Conservation (phyloP, 2,888 invertebrate genomes). For the Stegana nigrithorax region DNA sequence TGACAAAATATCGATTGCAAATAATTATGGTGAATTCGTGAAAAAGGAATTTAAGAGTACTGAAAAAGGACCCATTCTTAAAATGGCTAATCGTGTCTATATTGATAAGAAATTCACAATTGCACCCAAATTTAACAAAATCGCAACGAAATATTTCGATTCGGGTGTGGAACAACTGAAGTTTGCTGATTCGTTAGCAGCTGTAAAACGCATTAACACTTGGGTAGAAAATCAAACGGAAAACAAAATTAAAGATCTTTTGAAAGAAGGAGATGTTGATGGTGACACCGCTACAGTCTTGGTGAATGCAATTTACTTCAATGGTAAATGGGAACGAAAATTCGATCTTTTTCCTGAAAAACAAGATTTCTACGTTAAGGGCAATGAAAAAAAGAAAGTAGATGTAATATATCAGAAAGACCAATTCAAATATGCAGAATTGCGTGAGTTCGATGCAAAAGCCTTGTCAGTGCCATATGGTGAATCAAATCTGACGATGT, state of each 20-base stretch:
- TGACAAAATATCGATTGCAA: conserved; percentile 46
- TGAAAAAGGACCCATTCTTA: conserved; percentile 48
- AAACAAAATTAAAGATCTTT: conserved; percentile 82
- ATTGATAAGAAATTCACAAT: conserved; percentile 72
- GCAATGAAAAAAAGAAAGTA: conserved; percentile 69
- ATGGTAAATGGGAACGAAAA: conserved; percentile 79
- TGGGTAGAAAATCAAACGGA: conserved; percentile 87
- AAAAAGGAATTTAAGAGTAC: conserved; percentile 33
- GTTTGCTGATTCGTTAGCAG: conserved; percentile 71
- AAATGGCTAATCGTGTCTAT: conserved; percentile 81
- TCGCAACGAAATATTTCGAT: conserved; percentile 74
- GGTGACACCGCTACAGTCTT: conserved; percentile 76
- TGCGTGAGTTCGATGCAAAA: conserved; percentile 70
- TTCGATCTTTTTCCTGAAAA: conserved; percentile 72
- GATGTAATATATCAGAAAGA: conserved; percentile 79
- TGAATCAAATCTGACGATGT: conserved; percentile 77
- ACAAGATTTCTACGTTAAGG: conserved; percentile 75
- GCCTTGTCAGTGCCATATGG: conserved; percentile 80
- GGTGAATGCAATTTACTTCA: conserved; percentile 89
- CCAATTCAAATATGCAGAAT: conserved; percentile 69
- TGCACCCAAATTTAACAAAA: conserved; percentile 71
- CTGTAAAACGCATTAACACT: conserved; percentile 76
- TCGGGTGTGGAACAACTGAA: conserved; percentile 75
- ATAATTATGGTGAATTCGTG: conserved; percentile 50
- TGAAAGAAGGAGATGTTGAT: conserved; percentile 73